phyloP scores from a whole-genome alignment of 2,888 invertebrate species.

The Aphidoletes aphidimyza region DNA sequence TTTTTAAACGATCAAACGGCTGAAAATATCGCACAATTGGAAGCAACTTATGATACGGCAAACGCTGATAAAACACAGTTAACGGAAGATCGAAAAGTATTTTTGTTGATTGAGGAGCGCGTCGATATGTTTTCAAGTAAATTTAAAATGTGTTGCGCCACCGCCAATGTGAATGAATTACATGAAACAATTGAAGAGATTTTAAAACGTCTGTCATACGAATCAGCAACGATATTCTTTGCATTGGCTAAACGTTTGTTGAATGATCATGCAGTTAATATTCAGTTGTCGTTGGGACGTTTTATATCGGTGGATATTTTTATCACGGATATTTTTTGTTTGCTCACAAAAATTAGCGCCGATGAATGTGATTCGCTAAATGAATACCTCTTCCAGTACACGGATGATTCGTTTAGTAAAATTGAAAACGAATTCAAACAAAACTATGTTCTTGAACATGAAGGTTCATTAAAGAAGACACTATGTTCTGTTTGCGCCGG shows the following conservation, averaged over 20 bases:
- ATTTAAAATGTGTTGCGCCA: constrained; percentile 47
- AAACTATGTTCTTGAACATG: constrained; percentile 1
- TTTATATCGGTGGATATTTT: constrained; percentile 54
- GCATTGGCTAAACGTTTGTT: constrained; percentile 21
- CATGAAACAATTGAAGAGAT: constrained; percentile 53
- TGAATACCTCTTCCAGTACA: constrained; percentile 8
- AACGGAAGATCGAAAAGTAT: constrained; percentile 44
- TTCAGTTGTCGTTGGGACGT: constrained; percentile 45
- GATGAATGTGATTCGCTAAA: neutral
- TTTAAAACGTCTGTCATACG: constrained; percentile 15
- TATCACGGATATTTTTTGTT: constrained; percentile 54
- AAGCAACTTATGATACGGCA: neutral
- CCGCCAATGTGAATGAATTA: constrained; percentile 41
- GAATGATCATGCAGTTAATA: neutral
- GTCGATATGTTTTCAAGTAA: neutral
- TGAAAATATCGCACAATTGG: neutral
- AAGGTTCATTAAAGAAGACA: neutral
- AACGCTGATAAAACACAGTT: neutral
- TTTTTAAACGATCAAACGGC: neutral
- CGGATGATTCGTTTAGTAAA: neutral
- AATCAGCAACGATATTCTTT: constrained; percentile 50
- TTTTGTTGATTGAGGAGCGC: constrained; percentile 48
- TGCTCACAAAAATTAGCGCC: neutral
- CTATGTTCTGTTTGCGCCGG: neutral
- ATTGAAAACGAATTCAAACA: constrained; percentile 10